Evolutionary conservation across 2,113 vertebrate species (phyloP).

Genomic region (Phrynocephalus versicolor): DNA sequence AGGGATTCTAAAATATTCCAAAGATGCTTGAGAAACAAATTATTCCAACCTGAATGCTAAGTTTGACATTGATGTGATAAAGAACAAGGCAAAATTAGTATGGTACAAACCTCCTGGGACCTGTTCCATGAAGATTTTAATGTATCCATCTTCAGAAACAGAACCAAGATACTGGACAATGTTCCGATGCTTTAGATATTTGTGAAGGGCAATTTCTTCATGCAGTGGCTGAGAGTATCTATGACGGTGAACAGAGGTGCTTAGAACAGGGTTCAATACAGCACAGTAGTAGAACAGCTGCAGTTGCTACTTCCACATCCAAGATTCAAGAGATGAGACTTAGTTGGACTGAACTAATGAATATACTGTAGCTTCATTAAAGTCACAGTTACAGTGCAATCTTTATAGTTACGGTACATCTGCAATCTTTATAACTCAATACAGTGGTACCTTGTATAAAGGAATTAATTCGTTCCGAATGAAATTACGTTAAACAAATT

Average conservation of each 20-base stretch:
- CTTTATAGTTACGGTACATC: neutral
- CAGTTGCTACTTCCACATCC: neutral
- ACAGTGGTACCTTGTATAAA: too few relatives aligned
- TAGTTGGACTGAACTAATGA: neutral
- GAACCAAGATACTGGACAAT: constrained; percentile 85
- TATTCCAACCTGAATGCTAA: neutral
- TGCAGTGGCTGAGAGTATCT: constrained; percentile 82
- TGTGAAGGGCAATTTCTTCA: constrained; percentile 83
- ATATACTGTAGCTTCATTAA: neutral
- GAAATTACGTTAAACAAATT: too few relatives aligned
- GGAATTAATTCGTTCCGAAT: too few relatives aligned
- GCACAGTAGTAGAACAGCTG: neutral
- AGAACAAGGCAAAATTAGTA: neutral
- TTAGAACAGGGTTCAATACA: too few relatives aligned
- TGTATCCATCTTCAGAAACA: constrained; percentile 79
- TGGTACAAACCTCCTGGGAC: constrained; percentile 80
- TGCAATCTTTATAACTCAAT: neutral
- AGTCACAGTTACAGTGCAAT: neutral
- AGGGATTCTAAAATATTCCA: neutral
- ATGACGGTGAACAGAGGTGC: neutral
- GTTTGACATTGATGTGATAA: neutral
- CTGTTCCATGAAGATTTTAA: constrained; percentile 89
- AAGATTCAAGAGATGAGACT: neutral
- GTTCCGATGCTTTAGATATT: constrained; percentile 81
- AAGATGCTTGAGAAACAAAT: neutral